Conservation (phyloP, 2,888 invertebrate genomes). For the Epistrophe eligans region DNA sequence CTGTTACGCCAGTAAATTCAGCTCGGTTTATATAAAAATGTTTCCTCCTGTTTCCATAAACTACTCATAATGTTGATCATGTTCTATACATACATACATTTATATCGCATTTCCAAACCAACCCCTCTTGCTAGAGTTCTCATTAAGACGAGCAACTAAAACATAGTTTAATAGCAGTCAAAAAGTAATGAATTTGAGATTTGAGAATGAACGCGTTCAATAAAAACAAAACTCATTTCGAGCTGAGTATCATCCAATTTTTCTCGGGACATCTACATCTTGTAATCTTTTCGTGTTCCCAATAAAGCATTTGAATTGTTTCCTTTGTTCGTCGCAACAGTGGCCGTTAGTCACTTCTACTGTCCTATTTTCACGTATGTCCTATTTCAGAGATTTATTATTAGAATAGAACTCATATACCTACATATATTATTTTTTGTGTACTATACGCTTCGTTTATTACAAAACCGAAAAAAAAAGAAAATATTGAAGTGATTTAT, state of each 20-base stretch:
- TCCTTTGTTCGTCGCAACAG: not conserved
- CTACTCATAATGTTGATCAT: not conserved
- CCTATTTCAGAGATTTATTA: conserved; percentile 56
- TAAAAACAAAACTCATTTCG: conserved; percentile 12
- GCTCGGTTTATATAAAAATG: not conserved
- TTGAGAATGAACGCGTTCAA: conserved; percentile 1
- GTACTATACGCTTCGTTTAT: not conserved
- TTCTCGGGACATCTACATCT: conserved; percentile 8
- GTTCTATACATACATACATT: not conserved
- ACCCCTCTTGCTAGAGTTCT: conserved; percentile 38
- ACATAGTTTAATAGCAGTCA: too few species aligned
- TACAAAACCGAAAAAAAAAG: conserved; percentile 13
- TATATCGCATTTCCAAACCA: conserved; percentile 4
- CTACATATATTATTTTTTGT: too few species aligned
- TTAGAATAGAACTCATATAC: conserved; percentile 51
- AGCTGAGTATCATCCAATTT: not conserved
- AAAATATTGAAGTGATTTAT: conserved; percentile 53
- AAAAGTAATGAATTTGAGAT: too few species aligned
- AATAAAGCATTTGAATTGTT: conserved; percentile 6
- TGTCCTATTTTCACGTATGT: conserved; percentile 54
- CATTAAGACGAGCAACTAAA: too few species aligned
- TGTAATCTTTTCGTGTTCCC: conserved; percentile 22
- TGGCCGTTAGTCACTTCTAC: conserved; percentile 43
- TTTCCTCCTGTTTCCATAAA: conserved; percentile 10
- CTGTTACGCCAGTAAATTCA: conserved; percentile 31